These are phyloP conservation scores for Jacana jacana DNA, from an alignment of 2,113 vertebrate species.

Conservation along the genomic window DNA sequence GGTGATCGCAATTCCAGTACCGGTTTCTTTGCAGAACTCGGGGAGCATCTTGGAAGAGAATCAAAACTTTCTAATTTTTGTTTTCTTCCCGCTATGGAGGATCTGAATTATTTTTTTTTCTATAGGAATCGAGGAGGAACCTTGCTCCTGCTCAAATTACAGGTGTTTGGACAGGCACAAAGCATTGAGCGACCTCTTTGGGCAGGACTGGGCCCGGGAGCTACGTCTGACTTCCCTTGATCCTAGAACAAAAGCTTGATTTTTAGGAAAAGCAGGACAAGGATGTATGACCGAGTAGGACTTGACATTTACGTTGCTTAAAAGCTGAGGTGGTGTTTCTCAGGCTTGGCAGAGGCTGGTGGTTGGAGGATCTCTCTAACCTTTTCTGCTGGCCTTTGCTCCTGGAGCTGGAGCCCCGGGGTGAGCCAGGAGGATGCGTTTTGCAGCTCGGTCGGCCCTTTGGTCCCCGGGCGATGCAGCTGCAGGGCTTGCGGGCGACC, in stretches of 20 bases:
- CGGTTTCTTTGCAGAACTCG: not conserved
- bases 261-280: not conserved
- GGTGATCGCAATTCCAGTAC: not conserved
- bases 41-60: not conserved
- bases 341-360: not conserved
- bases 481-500: not conserved
- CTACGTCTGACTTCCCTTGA: not conserved
- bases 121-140: not conserved
- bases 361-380: not conserved
- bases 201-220: fast-evolving
- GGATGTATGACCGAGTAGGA: fast-evolving
- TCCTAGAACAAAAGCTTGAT: not conserved
- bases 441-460: not conserved
- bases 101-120: not conserved
- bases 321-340: not conserved
- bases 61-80: not conserved
- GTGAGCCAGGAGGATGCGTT: fast-evolving
- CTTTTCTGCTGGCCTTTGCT: not conserved
- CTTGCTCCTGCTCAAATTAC: not conserved
- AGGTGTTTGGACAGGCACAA: fast-evolving
- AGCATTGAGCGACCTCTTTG: not conserved
- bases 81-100: fast-evolving
- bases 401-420: fast-evolving
- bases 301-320: fast-evolving
- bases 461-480: fast-evolving